Base-by-base conservation (phyloP, 2,113 vertebrate genomes). In the Cercocebus atys region DNA sequence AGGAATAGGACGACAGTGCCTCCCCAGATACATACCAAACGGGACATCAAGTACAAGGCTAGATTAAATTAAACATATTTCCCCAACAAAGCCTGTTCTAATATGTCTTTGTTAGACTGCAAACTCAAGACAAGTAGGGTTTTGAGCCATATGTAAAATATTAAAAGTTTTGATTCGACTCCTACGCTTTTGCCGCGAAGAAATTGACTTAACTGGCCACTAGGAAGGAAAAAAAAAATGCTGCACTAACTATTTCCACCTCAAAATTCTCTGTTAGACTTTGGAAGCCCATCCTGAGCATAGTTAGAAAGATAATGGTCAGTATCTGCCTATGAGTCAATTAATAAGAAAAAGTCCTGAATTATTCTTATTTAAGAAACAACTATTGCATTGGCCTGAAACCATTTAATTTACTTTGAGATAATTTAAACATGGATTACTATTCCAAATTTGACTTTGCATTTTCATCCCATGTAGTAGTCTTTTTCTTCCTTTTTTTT, bases 21-120 rank as follows among this genome's bases (percentile, higher is more conserved):
- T 0, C 0, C 3, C 9, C 11, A 23, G 72, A 38, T 13, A 25
- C 14, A 9, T 2, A 23, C 43, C 35, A 32, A 4, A 45, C 1
- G 22, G 35, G 38, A 72, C 22, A 3, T 2, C n/a, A 50, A 35
- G 84, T 2, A 6, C 0, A 18, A 86, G 45, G 68, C 76, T 13
- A 12, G 11, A 1, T 32, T 5, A 50, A 11, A 38, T 18, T 8
- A 13, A 72, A 73, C 30, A 43, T 3, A 8, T 20, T 8, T 81
- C 68, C n/a, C 43, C 87, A 80, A 79, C 10, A 57, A 30, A 43
- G n/a, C 59, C 59, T 59, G 40, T 38, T 83, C 64, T 13, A 45
- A 27, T 5, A 13, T 1, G 14, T 27, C 32, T 90, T 17, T 61
- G 57, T 61, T 27, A 59, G 14, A 79, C 27, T 50, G 64, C 23